These are phyloP conservation scores for Megatriorchis doriae DNA, from an alignment of 2,113 vertebrate species.

Conservation along the genomic window DNA sequence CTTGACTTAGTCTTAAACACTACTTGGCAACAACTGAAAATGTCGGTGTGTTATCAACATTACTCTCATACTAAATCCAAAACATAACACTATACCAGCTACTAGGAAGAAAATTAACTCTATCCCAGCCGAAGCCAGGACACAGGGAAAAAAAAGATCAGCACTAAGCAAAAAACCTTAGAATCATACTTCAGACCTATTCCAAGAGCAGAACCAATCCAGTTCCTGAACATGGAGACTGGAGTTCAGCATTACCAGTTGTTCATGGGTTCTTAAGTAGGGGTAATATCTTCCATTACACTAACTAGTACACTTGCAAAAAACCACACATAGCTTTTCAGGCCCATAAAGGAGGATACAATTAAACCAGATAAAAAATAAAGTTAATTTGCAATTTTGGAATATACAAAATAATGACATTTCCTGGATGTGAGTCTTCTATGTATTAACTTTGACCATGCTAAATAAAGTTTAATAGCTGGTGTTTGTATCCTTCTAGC, in stretches of 20 bases:
- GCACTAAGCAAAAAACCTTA: not conserved
- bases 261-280: not conserved
- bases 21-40: too few species aligned
- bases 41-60: too few species aligned
- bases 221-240: not conserved
- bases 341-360: not conserved
- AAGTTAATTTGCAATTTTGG: not conserved
- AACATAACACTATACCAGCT: too few species aligned
- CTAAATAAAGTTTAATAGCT: not conserved
- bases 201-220: not conserved
- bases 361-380: not conserved
- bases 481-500: not conserved
- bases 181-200: not conserved
- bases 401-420: not conserved
- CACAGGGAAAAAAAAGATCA: not conserved
- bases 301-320: not conserved
- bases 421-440: not conserved
- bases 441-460: fast-evolving
- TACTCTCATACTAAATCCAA: too few species aligned
- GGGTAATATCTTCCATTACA: not conserved
- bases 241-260: not conserved
- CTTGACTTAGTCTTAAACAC: too few species aligned
- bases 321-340: not conserved
- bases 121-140: too few species aligned
- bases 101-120: too few species aligned